phyloP scores from a whole-genome alignment of 1,140 invertebrate species.

The Heliconius hewitsoni region DNA sequence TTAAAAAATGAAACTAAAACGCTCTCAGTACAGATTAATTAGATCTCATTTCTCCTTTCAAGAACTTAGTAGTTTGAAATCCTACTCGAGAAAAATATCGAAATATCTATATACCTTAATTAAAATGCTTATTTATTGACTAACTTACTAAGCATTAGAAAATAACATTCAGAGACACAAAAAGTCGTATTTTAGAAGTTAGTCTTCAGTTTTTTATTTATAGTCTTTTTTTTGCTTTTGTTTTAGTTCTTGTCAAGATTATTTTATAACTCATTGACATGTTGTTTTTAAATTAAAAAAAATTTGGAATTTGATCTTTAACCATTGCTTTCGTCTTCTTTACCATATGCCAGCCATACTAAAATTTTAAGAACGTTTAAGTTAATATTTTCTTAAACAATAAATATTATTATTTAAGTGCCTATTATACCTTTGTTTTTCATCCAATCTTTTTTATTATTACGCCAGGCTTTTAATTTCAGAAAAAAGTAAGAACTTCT shows the following conservation, averaged over 20 bases:
- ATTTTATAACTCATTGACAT: too few species aligned
- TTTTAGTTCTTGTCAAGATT: too few species aligned
- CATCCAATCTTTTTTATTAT: conserved; percentile 14
- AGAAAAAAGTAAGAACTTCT: conserved; percentile 20
- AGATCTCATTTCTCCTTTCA: conserved; percentile 12
- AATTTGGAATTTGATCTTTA: neutral
- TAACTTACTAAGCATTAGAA: neutral
- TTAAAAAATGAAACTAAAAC: conserved; percentile 4
- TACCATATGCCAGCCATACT: neutral
- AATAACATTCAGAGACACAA: too few species aligned
- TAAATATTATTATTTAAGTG: too few species aligned
- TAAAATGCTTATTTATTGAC: neutral
- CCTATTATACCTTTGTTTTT: neutral
- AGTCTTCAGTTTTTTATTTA: neutral
- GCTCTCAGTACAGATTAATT: conserved; percentile 19
- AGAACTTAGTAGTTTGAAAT: neutral
- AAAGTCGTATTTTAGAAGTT: too few species aligned
- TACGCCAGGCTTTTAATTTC: conserved; percentile 21
- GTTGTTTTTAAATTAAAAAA: too few species aligned
- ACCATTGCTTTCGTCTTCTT: neutral
- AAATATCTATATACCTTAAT: neutral
- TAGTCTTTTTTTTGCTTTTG: neutral
- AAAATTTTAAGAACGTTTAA: too few species aligned
- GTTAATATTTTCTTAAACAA: too few species aligned
- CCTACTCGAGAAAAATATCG: neutral